Conservation (phyloP, 1,140 invertebrate genomes). For the Drosophila kikkawai region DNA sequence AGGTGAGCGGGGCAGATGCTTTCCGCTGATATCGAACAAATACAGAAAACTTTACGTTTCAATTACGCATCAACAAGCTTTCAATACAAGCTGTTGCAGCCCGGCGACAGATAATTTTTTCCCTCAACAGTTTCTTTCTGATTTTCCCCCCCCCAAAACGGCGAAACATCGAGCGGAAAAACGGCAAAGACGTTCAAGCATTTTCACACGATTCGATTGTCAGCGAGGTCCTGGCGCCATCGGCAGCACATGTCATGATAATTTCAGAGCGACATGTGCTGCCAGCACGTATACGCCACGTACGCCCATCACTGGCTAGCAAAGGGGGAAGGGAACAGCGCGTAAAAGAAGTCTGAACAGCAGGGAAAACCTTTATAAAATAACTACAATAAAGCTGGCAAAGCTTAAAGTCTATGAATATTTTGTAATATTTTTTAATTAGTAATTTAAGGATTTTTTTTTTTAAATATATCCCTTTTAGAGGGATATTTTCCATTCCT, state of each 20-base stretch:
- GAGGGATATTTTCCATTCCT: slow-evolving; percentile 2
- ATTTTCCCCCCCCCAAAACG: slow-evolving; percentile 6
- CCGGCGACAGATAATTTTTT: slow-evolving; percentile 74
- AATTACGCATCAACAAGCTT: slow-evolving; percentile 83
- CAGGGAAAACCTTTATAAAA: background rate
- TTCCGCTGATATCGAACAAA: slow-evolving; percentile 21
- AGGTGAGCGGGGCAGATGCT: slow-evolving; percentile 16
- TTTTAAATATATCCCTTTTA: background rate
- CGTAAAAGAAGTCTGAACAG: background rate
- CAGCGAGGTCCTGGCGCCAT: slow-evolving; percentile 39
- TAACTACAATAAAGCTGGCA: background rate
- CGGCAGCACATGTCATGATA: slow-evolving; percentile 65
- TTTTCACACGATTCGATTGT: slow-evolving; percentile 70
- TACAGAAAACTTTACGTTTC: slow-evolving; percentile 78
- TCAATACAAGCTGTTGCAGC: slow-evolving; percentile 82
- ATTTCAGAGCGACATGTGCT: slow-evolving; percentile 63
- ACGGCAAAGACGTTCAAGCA: slow-evolving; percentile 39
- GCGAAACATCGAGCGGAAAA: slow-evolving; percentile 53
- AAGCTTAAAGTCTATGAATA: background rate
- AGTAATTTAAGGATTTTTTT: background rate
- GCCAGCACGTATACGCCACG: slow-evolving; percentile 63
- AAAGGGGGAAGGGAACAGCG: slow-evolving; percentile 3
- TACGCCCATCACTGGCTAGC: slow-evolving; percentile 22
- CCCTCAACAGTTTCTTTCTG: slow-evolving; percentile 21
- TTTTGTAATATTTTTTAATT: background rate